Base-by-base conservation (phyloP, 2,113 vertebrate genomes). In the Electrona antarctica region DNA sequence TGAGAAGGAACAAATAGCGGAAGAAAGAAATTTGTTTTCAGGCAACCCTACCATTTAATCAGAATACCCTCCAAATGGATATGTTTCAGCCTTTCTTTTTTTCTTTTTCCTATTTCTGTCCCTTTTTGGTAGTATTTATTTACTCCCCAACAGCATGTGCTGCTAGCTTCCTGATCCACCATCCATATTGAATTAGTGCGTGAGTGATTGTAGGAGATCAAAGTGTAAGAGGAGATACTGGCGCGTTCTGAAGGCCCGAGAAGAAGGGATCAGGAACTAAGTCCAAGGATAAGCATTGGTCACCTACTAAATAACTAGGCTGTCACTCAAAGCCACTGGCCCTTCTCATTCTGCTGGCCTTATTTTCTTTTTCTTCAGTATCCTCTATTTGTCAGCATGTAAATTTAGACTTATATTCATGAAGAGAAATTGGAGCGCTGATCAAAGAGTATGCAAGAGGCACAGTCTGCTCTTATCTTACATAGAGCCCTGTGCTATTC, bases 211-310 rank as follows among this genome's bases (percentile, higher is more conserved):
- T 75, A 50, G 45, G 46, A 80, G 72, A 84, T 88, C 81, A 87
- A 83, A 83, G 82, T 87, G 77, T 82, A 85, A 85, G 75, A 67
- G 75, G 66, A 68, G 79, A 85, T 72, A 77, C 77, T 59, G 74
- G 75, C 78, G 85, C 75, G 64, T 81, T 74, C 60, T 71, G 67
- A 71, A 84, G 70, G 73, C 71, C 79, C 77, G 64, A 83, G 76
- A 81, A 77, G 65, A 64, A 75, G 57, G 81, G 85, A 85, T 89
- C 77, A 86, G 67, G 73, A 75, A 66, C 64, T 88, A 89, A 86
- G 64, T 71, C 86, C 70, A 29, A 64, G 82, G 77, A 87, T 90
- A 88, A 88, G 77, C 75, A 52, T 54, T 70, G 74, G 80, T 85
- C 79, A 86, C 81, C 85, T 83, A 71, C 82, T 80, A 88, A 88